These are phyloP conservation scores for Heterodera filipjevi DNA, from an alignment of 2,888 invertebrate genomes.

Conservation along the genomic window DNA sequence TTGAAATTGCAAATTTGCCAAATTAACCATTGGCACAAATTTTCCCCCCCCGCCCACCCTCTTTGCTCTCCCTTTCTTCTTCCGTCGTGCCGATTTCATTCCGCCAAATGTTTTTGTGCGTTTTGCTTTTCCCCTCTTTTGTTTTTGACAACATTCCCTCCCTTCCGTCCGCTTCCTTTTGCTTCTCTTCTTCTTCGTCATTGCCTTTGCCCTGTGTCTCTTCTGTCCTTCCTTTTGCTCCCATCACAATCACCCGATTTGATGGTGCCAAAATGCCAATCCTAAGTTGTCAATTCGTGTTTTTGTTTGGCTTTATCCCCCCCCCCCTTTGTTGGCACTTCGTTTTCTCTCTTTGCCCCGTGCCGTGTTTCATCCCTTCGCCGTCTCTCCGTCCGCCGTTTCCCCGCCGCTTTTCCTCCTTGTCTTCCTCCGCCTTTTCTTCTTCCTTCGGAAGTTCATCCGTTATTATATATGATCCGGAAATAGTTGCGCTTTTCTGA, in stretches of 20 bases:
- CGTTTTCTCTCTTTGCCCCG: background rate
- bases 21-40: too few species aligned
- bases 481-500: conserved; percentile 26
- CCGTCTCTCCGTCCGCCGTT: background rate
- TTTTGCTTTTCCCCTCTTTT: too few species aligned
- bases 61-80: too few species aligned
- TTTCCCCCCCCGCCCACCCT: too few species aligned
- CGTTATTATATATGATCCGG: conserved; percentile 44
- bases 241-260: background rate
- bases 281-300: background rate
- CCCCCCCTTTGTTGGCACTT: too few species aligned
- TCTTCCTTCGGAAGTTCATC: conserved; percentile 23
- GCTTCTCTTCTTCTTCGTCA: background rate
- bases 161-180: background rate
- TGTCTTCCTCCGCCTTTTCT: background rate
- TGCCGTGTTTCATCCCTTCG: background rate
- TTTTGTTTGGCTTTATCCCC: background rate
- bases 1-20: too few species aligned
- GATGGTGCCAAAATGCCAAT: background rate
- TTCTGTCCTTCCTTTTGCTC: background rate
- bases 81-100: too few species aligned
- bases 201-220: background rate
- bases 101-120: too few species aligned
- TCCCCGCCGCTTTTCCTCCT: background rate
- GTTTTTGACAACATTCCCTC: background rate